Evolutionary conservation across 2,113 vertebrate genomes (phyloP).

Genomic region (Amblyopsis rosae): DNA sequence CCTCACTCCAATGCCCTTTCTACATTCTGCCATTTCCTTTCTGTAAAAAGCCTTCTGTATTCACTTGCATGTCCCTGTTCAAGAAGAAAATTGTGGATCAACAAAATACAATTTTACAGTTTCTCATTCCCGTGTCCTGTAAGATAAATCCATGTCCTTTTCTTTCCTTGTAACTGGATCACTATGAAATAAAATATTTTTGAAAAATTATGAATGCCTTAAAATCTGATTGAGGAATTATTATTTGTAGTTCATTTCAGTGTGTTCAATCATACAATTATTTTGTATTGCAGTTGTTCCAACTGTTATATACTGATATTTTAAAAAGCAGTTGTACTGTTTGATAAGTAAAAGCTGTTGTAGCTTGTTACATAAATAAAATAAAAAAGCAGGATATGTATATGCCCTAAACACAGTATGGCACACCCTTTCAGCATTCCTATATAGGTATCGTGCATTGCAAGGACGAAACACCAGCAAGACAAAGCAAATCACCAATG

Average conservation of each 20-base stretch:
- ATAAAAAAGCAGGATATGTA: too few relatives aligned
- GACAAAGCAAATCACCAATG: too few relatives aligned
- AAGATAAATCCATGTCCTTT: slow-evolving; percentile 73
- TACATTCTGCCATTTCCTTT: slow-evolving; percentile 46
- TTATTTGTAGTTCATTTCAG: not conserved
- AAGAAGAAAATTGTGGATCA: slow-evolving; percentile 61
- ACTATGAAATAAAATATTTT: slow-evolving; percentile 82
- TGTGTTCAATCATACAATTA: too few relatives aligned
- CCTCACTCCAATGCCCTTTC: slow-evolving; percentile 53
- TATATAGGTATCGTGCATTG: too few relatives aligned
- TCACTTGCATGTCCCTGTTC: slow-evolving; percentile 77
- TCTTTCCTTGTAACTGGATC: slow-evolving; percentile 77
- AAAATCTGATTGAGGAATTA: slow-evolving; percentile 21
- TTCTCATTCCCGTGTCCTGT: slow-evolving; percentile 70
- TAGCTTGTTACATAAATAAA: too few relatives aligned
- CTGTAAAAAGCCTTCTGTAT: slow-evolving; percentile 67
- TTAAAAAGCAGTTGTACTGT: too few relatives aligned
- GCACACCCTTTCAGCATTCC: too few relatives aligned
- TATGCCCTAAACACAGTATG: too few relatives aligned
- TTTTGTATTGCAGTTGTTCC: too few relatives aligned
- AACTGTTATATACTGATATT: too few relatives aligned
- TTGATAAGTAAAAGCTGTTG: too few relatives aligned
- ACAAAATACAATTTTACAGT: slow-evolving; percentile 70
- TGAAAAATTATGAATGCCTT: slow-evolving; percentile 70
- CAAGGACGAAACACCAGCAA: too few relatives aligned